Evolutionary conservation across 1,140 invertebrate species (phyloP), one percentile per base, ranked within the genome.

Genomic region (Leptinotarsa lineolata): DNA sequence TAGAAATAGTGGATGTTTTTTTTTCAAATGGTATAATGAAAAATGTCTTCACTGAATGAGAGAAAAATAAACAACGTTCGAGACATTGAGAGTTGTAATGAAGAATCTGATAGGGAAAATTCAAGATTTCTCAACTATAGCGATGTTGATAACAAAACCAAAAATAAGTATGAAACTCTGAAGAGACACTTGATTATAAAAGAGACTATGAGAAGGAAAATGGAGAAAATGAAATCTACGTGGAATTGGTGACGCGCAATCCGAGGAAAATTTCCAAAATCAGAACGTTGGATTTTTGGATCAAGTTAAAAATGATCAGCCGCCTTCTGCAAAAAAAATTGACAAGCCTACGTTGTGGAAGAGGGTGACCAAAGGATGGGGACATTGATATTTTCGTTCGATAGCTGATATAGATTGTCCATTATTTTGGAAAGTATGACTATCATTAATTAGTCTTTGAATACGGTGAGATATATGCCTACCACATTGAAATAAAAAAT

Each of bases 171-270:
- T 73, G 92, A 93, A 81, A 92, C 93, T 13, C 83, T 94, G 58
- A 93, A 94, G 80, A 86, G 92, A 73, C 92, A 94, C 82, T 86
- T 94, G 69, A 94, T 92, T 75, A 94, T 94, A 93, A 94, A 94
- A 85, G 94, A 94, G 82, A 94, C 92, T 6, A 94, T 94, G 71
- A 84, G 92, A 58, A 94, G 94, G 84, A 94, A 94, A 85, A 94
- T 94, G 78, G 94, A 94, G 91, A 86, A n/a, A n/a, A n/a, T n/a
- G 93, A 6, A 92, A 94, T 80, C 85, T 94, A 61, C 90, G 81
- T 65, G 83, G 84, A 68, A 84, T 84, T 44, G 83, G 83, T 16
- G 83, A 83, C 73, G 82, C 81, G 4, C 73, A 73, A 6, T 68
- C 75, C 2, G 75, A 78, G 20, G 72, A 80, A 16, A 77, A 77